phyloP scores from a whole-genome alignment of 2,797 vertebrate species.

The Coranthus polyacanthus region DNA sequence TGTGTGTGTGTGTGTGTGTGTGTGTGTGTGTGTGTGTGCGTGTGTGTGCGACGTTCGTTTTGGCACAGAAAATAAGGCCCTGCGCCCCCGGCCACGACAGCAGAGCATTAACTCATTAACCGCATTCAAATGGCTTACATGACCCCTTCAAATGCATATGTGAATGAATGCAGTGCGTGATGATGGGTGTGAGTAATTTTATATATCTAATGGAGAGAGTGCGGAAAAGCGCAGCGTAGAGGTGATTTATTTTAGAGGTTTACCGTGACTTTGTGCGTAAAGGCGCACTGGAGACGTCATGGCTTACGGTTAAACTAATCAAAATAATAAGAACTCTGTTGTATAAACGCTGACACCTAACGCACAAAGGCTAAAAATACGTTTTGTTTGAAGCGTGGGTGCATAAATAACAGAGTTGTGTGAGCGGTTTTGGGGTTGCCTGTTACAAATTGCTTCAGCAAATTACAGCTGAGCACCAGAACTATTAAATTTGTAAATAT shows the following conservation, averaged over 20 bases:
- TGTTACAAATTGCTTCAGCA: background rate
- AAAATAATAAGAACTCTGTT: background rate
- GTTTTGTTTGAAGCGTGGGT: background rate
- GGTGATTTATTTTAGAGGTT: background rate
- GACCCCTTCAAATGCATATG: background rate
- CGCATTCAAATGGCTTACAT: slow-evolving; percentile 20
- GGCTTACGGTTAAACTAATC: background rate
- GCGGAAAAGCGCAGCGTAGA: too few species aligned
- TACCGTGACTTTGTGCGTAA: slow-evolving; percentile 40
- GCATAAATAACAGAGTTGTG: too few species aligned
- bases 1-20: slow-evolving; percentile 4
- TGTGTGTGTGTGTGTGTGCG: slow-evolving; percentile 1
- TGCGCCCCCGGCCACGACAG: slow-evolving; percentile 34
- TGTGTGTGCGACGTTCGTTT: slow-evolving; percentile 17
- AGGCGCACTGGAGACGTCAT: slow-evolving; percentile 24
- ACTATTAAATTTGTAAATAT: background rate
- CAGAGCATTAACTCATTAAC: slow-evolving; percentile 51
- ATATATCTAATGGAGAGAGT: background rate
- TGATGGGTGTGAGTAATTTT: slow-evolving; percentile 13
- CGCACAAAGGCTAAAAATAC: background rate
- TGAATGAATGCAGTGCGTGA: slow-evolving; percentile 19
- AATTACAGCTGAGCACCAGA: background rate
- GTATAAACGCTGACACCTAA: background rate
- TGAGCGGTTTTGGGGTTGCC: background rate
- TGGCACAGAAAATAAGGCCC: slow-evolving; percentile 32